Evolutionary conservation across 2,888 invertebrate species (phyloP).

Genomic region (Acheta domesticus): DNA sequence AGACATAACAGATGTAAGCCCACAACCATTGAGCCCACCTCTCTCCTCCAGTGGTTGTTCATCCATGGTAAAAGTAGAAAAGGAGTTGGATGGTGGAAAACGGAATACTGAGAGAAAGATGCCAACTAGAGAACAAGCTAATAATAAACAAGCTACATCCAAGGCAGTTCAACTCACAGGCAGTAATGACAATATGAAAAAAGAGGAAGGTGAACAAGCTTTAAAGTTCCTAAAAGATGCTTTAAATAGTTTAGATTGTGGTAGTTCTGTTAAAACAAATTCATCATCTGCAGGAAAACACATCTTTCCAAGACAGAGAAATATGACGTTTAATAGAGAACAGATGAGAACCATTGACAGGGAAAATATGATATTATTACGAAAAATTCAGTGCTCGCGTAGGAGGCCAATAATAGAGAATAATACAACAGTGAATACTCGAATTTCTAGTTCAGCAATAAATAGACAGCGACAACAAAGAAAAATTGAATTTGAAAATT

Average conservation of each 20-base stretch:
- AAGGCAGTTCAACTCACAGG: background rate
- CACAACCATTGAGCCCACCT: background rate
- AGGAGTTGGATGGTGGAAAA: background rate
- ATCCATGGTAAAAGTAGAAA: background rate
- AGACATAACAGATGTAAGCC: background rate
- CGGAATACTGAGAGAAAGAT: background rate
- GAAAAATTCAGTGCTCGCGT: background rate
- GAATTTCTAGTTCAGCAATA: background rate
- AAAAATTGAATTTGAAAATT: slow-evolving; percentile 18
- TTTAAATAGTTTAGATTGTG: background rate
- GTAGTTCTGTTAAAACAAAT: background rate
- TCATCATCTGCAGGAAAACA: background rate
- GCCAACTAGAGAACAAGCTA: background rate
- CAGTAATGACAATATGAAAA: background rate
- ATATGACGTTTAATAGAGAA: background rate
- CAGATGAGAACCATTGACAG: background rate
- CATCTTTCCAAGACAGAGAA: background rate
- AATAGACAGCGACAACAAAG: background rate
- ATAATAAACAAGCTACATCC: background rate
- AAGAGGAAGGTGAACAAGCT: background rate
- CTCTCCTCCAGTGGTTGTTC: background rate
- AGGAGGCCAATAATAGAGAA: background rate
- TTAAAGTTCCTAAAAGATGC: background rate
- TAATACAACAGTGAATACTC: background rate
- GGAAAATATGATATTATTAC: background rate